Conservation (phyloP, 2,888 invertebrate genomes). For the Eupithecia exiguata region DNA sequence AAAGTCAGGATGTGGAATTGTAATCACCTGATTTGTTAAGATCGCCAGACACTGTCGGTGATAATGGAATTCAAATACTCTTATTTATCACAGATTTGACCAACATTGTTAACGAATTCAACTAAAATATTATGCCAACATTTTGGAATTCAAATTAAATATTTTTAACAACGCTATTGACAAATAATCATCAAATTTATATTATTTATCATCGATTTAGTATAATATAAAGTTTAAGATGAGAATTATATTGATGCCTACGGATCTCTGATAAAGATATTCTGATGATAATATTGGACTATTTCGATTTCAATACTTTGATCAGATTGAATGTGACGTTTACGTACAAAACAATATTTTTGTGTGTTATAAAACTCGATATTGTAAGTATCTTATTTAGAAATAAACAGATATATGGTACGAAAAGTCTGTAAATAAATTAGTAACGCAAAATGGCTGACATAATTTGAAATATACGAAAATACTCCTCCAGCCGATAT, state of each 20-base stretch:
- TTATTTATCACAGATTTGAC: conserved; percentile 32
- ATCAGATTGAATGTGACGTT: not conserved
- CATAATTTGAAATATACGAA: conserved; percentile 7
- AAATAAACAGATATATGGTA: not conserved
- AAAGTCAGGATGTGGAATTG: conserved; percentile 19
- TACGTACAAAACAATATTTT: not conserved
- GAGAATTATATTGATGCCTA: conserved; percentile 31
- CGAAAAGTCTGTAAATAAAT: not conserved
- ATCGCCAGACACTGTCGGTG: conserved; percentile 11
- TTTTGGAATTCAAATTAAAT: conserved; percentile 33
- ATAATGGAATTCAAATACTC: conserved; percentile 34
- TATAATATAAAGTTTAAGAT: conserved; percentile 29
- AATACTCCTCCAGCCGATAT: conserved; percentile 24
- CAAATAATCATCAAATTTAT: conserved; percentile 35
- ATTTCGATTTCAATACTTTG: conserved; percentile 9
- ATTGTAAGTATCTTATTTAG: not conserved
- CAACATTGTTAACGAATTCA: conserved; percentile 25
- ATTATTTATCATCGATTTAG: conserved; percentile 38
- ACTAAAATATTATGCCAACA: conserved; percentile 34
- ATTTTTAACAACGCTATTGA: conserved; percentile 37
- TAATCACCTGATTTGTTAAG: conserved; percentile 20
- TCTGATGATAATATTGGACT: conserved; percentile 23
- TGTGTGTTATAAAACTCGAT: not conserved
- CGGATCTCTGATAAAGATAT: conserved; percentile 25
- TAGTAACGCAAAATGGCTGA: conserved; percentile 2